Base-by-base conservation (phyloP, 2,797 vertebrate species). In the Sebastes aleutianus region DNA sequence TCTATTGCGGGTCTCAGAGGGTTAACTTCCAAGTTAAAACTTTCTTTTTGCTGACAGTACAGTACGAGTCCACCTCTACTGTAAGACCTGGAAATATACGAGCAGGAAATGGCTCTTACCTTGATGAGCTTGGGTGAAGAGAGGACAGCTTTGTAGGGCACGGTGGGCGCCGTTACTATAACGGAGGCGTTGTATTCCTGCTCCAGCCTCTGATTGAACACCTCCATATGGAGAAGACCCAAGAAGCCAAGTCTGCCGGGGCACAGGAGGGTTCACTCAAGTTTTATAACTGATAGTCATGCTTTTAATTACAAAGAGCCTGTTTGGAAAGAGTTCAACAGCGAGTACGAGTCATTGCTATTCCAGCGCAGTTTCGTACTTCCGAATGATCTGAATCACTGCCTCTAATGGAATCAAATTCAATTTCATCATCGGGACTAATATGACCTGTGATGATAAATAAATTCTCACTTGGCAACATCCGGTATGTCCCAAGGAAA, bases 151-250 rank as follows among this genome's bases (percentile, higher is more conserved):
- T 97, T 99, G 92, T 99, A 99, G 22, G 98, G 97, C 81, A 99
- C 99, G 0, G 98, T 99, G 73, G 98, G 98, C 0, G 97, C 95
- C 5, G 98, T 99, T 69, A 99, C 93, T 72, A 99, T 98, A 73
- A 99, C 97, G 8, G 97, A 97, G 76, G 97, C 96, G 47, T 99
- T 98, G 92, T 98, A 97, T 82, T 99, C 99, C 94, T 99, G 98
- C 74, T 99, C 98, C 89, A 99, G 94, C 76, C 98, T 93, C 89
- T 99, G 99, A 93, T 99, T 99, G 91, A 99, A 99, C 89, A 99
- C 98, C 91, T 99, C 99, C 97, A 99, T 97, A 76, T 99, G 99
- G 61, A 99, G 93, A 80, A 99, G 96, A 80, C 98, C 98, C 89
- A 99, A 95, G 93, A 99, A 99, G 27, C 98, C 98, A 70, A 99